These are phyloP conservation scores for Pteria penguin DNA, from an alignment of 2,888 invertebrate species.

Conservation along the genomic window DNA sequence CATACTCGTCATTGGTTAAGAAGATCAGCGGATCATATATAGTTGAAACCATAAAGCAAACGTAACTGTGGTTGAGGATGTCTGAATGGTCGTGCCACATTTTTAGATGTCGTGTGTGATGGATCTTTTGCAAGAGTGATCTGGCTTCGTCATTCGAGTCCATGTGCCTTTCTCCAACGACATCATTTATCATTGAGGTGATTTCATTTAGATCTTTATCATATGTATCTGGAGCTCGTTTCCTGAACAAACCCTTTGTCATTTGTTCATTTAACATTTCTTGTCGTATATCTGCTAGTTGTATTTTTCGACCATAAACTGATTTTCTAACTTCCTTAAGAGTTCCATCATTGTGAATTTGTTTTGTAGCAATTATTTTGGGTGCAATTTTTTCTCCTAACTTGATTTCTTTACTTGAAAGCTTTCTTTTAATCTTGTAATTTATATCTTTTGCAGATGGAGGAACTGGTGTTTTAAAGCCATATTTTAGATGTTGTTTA, in stretches of 20 bases:
- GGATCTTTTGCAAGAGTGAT: no score
- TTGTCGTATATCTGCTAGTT: background rate
- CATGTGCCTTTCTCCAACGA: no score
- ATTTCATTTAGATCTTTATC: no score
- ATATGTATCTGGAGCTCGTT: background rate
- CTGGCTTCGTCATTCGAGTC: no score
- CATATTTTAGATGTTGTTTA: background rate
- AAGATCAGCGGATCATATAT: background rate
- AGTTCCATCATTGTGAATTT: background rate
- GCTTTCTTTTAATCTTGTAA: background rate
- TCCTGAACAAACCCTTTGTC: background rate
- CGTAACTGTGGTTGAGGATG: conserved; percentile 11
- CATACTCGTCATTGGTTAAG: conserved; percentile 11
- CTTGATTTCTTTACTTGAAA: background rate
- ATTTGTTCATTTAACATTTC: background rate
- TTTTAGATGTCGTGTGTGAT: conserved; percentile 4
- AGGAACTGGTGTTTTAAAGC: conserved; percentile 3
- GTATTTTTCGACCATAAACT: conserved; percentile 4
- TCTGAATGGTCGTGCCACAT: conserved; percentile 28
- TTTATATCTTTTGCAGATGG: background rate
- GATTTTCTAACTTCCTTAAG: background rate
- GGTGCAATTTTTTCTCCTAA: conserved; percentile 14
- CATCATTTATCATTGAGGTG: no score
- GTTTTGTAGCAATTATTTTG: background rate
- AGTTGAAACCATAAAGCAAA: conserved; percentile 4